Evolutionary conservation across 2,113 vertebrate genomes (phyloP).

Genomic region (Tympanuchus pallidicinctus): DNA sequence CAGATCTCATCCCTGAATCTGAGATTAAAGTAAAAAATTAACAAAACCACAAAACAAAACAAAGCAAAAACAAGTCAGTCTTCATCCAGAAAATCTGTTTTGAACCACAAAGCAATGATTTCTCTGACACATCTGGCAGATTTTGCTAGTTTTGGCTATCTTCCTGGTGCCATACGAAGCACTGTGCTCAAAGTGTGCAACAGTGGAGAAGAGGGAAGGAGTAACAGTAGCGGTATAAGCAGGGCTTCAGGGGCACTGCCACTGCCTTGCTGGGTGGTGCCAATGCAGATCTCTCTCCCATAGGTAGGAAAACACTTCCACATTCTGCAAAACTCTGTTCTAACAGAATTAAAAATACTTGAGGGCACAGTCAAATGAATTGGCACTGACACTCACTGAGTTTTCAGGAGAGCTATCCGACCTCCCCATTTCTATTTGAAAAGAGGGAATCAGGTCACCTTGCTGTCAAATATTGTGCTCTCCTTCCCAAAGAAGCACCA

Average conservation of each 20-base stretch:
- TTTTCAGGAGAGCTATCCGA: neutral
- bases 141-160: neutral
- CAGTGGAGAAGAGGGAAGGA: neutral
- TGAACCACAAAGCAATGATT: neutral
- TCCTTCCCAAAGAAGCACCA: neutral
- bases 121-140: neutral
- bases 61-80: neutral
- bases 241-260: neutral
- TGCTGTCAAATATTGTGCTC: neutral
- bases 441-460: neutral
- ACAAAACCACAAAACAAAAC: neutral
- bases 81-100: neutral
- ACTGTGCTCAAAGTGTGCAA: accelerated
- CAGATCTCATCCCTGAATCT: neutral
- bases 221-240: accelerated
- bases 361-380: neutral
- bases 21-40: neutral
- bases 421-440: no score
- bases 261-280: neutral
- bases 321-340: neutral
- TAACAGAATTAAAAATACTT: no score
- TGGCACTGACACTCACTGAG: no score
- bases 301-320: no score
- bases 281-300: no score
- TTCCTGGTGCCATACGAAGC: neutral